Evolutionary conservation across 2,888 invertebrate species (phyloP), one percentile per base, ranked within the genome.

Genomic region (Pantelozetes paolii): DNA sequence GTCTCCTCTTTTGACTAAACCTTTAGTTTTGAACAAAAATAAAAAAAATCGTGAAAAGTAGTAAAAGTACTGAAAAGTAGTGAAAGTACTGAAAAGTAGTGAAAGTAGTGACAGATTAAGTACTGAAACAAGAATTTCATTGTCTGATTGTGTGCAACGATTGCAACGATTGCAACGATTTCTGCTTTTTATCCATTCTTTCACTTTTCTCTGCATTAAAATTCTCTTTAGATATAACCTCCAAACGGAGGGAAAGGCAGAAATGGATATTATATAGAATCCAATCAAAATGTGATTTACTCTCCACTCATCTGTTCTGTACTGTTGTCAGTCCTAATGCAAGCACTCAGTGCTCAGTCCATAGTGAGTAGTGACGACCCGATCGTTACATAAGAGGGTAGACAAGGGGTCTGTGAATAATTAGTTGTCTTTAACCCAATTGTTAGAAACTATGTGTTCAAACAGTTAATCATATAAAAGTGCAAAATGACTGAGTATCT

Each of bases 201-300:
- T 54, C 23, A 2, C 20, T 62, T 28, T 15, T 30, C 26, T 23
- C 26, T 30, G 59, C 3, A 30, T 62, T 62, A 18, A 62, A 62
- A 30, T 30, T 62, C 59, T 50, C 54, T 13, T 30, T 26, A n/a
- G n/a, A 62, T 30, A 62, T 62, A 62, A 62, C 59, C 30, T 62
- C 30, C 54, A 23, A 54, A 11, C 23, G 9, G 23, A 54, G 26
- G 5, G 2, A n/a, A 20, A 54, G 23, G 42, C 13, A 62, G 2
- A 62, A 15, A 62, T 62, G 59, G 59, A 62, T 62, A 62, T 62
- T 62, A 62, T 62, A 62, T 62, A 30, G 59, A 32, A 62, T 62
- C 30, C 32, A 62, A 62, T 62, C 59, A 62, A 62, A 62, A 62
- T 62, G 59, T 62, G 59, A 62, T 62, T 62, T 62, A 62, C 59